Evolutionary conservation across 2,113 vertebrate genomes (phyloP).

Genomic region (Cepphus grylle): DNA sequence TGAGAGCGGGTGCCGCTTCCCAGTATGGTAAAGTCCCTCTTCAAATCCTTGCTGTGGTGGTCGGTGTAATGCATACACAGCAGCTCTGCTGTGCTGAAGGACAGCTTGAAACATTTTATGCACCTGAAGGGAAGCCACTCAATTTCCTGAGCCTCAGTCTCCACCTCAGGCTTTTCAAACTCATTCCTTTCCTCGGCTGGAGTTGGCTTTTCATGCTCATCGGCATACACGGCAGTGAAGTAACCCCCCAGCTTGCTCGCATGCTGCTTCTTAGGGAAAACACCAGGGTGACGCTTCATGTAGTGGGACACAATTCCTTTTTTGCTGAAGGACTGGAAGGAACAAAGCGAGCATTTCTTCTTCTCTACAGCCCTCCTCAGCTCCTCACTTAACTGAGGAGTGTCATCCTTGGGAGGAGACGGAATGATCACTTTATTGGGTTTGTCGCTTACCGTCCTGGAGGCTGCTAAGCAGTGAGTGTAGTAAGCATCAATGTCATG

Average conservation of each 20-base stretch:
- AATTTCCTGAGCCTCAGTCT: slow-evolving; percentile 76
- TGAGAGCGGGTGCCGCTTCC: slow-evolving; percentile 73
- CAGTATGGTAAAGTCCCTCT: slow-evolving; percentile 89
- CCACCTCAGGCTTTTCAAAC: slow-evolving; percentile 79
- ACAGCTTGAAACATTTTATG: slow-evolving; percentile 92
- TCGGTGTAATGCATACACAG: slow-evolving; percentile 97
- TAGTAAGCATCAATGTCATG: slow-evolving; percentile 99
- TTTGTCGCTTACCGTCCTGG: slow-evolving; percentile 86
- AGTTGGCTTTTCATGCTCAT: slow-evolving; percentile 80
- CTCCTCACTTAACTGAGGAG: slow-evolving; percentile 88
- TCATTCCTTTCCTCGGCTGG: slow-evolving; percentile 60
- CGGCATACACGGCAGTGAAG: slow-evolving; percentile 92
- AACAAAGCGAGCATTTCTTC: slow-evolving; percentile 90
- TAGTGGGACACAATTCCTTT: slow-evolving; percentile 98
- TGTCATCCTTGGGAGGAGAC: slow-evolving; percentile 79
- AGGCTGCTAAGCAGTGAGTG: slow-evolving; percentile 95
- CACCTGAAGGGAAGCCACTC: slow-evolving; percentile 95
- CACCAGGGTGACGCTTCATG: slow-evolving; percentile 96
- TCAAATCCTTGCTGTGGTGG: slow-evolving; percentile 90
- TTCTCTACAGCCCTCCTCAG: slow-evolving; percentile 91
- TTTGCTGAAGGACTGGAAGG: slow-evolving; percentile 96
- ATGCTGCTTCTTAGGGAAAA: slow-evolving; percentile 96
- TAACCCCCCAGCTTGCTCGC: slow-evolving; percentile 93
- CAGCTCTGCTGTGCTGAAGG: slow-evolving; percentile 86
- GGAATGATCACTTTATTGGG: slow-evolving; percentile 89